These are phyloP conservation scores for Eunapius fragilis DNA, from an alignment of 37 sponge, comb jelly and placozoan species.

Conservation along the genomic window DNA sequence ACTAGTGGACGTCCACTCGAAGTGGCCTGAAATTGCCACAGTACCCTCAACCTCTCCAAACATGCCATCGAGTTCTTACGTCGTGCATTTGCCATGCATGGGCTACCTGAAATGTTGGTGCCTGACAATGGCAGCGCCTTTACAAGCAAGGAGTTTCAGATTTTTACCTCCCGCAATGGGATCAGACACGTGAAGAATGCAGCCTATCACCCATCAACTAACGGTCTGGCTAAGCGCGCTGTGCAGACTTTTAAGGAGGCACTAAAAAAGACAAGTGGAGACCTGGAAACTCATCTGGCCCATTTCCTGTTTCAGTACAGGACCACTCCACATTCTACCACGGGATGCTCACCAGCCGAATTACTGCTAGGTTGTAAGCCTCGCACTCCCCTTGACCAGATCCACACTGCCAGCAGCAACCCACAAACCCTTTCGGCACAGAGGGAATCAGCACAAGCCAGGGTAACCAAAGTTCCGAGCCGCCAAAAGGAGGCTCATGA, in stretches of 20 bases:
- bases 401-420: neutral
- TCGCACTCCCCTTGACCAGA: constrained; percentile 17
- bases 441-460: too few relatives aligned
- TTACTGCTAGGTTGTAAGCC: too few relatives aligned
- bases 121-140: too few relatives aligned
- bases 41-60: neutral
- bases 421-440: too few relatives aligned
- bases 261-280: neutral
- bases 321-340: constrained; percentile 9
- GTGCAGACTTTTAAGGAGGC: neutral
- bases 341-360: constrained; percentile 19
- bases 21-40: neutral
- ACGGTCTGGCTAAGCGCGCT: neutral
- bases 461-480: too few relatives aligned
- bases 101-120: neutral
- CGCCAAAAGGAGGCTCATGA: too few relatives aligned
- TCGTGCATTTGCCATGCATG: neutral
- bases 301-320: neutral
- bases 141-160: neutral
- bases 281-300: neutral
- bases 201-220: neutral
- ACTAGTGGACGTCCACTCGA: neutral
- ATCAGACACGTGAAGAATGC: neutral
- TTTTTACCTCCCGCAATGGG: neutral
- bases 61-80: neutral